Evolutionary conservation across 2,113 vertebrate genomes (phyloP).

Genomic region (Myotis brandtii): DNA sequence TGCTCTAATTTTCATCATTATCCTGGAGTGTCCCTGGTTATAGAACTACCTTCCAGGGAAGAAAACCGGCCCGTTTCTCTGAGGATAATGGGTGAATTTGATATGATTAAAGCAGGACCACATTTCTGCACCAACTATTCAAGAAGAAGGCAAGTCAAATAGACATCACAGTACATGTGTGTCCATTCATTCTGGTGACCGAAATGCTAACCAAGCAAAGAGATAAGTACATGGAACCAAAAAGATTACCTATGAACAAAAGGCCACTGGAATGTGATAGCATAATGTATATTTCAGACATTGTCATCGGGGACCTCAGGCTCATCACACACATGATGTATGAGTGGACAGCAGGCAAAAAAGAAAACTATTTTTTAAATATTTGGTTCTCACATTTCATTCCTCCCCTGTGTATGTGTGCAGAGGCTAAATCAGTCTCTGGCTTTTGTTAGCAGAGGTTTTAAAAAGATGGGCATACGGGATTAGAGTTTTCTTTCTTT

Average conservation of each 20-base stretch:
- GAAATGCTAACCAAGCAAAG: conserved; percentile 66
- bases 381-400: background rate
- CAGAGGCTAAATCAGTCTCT: background rate
- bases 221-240: conserved; percentile 70
- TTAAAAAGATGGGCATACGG: background rate
- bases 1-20: conserved; percentile 69
- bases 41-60: conserved; percentile 68
- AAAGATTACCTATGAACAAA: conserved; percentile 65
- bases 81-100: conserved; percentile 50
- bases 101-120: conserved; percentile 67
- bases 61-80: conserved; percentile 69
- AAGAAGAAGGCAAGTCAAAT: conserved; percentile 68
- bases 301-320: background rate
- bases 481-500: background rate
- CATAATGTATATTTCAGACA: background rate
- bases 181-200: conserved; percentile 68
- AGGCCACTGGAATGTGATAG: background rate
- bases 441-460: background rate
- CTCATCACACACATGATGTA: background rate
- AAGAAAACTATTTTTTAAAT: background rate
- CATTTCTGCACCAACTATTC: conserved; percentile 78
- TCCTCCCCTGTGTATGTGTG: background rate
- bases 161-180: conserved; percentile 78
- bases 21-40: conserved; percentile 66
- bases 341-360: background rate